Percentiles rank a stretch among this genome's conserved stretches.
phyloP scores from a whole-genome alignment of 2,888 invertebrate genomes.

The Lagria hirta region DNA sequence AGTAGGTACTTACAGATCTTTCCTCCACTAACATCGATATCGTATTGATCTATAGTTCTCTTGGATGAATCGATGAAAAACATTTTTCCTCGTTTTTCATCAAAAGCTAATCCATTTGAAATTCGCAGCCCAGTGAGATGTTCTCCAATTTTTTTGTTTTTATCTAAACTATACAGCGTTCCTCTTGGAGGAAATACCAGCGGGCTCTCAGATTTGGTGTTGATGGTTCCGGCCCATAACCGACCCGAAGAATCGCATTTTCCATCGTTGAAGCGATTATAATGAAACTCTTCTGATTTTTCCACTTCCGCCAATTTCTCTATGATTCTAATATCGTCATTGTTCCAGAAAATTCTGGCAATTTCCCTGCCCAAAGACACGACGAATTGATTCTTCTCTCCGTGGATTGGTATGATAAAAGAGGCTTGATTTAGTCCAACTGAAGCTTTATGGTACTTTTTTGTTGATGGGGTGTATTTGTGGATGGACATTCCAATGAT shows the following conservation, averaged over 20 bases:
- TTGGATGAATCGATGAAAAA: slow-evolving; percentile 71
- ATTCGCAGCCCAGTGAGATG: slow-evolving; percentile 58
- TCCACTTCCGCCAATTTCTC: slow-evolving; percentile 60
- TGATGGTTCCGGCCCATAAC: slow-evolving; percentile 58
- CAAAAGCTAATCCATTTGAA: slow-evolving; percentile 81
- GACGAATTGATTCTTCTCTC: slow-evolving; percentile 60
- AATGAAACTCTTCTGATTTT: slow-evolving; percentile 51
- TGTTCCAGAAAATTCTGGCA: slow-evolving; percentile 65
- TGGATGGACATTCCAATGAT: slow-evolving; percentile 60
- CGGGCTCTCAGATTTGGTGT: slow-evolving; percentile 7
- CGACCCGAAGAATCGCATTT: slow-evolving; percentile 74
- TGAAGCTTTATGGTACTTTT: slow-evolving; percentile 56
- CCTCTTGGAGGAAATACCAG: slow-evolving; percentile 15
- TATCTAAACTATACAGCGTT: slow-evolving; percentile 8
- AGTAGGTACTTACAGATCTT: slow-evolving; percentile 53
- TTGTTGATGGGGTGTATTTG: slow-evolving; percentile 57
- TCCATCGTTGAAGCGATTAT: slow-evolving; percentile 73
- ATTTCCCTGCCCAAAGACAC: slow-evolving; percentile 62
- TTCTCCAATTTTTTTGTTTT: slow-evolving; percentile 3
- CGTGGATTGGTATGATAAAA: slow-evolving; percentile 65
- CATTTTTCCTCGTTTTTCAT: slow-evolving; percentile 64
- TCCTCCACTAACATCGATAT: slow-evolving; percentile 63
- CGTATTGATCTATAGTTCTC: slow-evolving; percentile 65
- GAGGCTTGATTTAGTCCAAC: slow-evolving; percentile 49
- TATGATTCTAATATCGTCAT: slow-evolving; percentile 55